A percentile compares a stretch with the other conserved stretches of the same genome.
Conservation (phyloP, 2,113 vertebrate species). For the Numenius arquata region DNA sequence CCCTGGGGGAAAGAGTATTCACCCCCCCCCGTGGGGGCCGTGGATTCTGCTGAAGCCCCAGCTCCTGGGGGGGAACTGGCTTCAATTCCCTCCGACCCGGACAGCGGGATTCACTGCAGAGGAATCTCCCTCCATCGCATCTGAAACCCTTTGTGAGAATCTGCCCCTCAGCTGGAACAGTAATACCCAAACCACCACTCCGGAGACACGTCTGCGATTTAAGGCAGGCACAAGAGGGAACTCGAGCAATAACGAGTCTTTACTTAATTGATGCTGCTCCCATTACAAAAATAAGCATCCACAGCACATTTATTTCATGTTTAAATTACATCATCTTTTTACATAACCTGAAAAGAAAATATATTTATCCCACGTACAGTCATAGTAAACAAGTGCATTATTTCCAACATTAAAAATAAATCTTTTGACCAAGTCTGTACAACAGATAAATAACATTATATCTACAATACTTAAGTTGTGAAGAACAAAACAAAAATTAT, state of each 20-base stretch:
- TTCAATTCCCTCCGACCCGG: too few relatives aligned
- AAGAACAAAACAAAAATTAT: slow-evolving; percentile 35
- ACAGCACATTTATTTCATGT: slow-evolving; percentile 73
- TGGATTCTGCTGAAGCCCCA: too few relatives aligned
- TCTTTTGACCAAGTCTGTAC: slow-evolving; percentile 69
- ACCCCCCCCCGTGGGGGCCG: too few relatives aligned
- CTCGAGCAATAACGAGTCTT: background rate
- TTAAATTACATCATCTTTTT: slow-evolving; percentile 67
- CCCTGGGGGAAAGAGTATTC: too few relatives aligned
- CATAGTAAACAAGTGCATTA: slow-evolving; percentile 71
- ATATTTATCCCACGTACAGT: slow-evolving; percentile 63
- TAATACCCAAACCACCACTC: too few relatives aligned
- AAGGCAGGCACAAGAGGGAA: too few relatives aligned
- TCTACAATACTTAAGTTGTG: slow-evolving; percentile 66
- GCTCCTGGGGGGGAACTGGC: too few relatives aligned
- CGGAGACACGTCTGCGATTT: too few relatives aligned
- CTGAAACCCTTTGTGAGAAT: too few relatives aligned
- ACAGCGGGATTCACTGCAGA: too few relatives aligned
- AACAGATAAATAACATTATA: slow-evolving; percentile 70
- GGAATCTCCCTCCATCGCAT: too few relatives aligned
- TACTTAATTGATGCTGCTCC: slow-evolving; percentile 59
- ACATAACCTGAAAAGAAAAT: slow-evolving; percentile 68
- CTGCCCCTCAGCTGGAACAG: too few relatives aligned
- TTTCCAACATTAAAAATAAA: slow-evolving; percentile 71
- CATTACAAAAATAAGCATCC: slow-evolving; percentile 79